Conservation (phyloP, 2,888 invertebrate genomes). For the Mellilla xanthometata region DNA sequence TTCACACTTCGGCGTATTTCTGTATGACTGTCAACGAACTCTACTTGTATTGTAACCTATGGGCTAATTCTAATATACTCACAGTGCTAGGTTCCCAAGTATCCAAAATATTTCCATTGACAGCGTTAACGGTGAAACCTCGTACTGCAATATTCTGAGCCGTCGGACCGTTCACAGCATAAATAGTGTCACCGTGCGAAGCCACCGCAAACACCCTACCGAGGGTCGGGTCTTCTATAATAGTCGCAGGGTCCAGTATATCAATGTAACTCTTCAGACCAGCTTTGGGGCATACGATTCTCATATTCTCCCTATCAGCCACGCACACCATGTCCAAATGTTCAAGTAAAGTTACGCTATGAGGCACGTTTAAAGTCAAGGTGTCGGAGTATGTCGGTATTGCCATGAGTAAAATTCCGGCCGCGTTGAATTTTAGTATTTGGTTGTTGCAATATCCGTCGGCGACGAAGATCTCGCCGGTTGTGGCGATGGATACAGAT, state of each 20-base stretch:
- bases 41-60: no score
- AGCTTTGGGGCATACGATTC: conserved; percentile 95
- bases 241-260: conserved; percentile 85
- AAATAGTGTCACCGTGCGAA: conserved; percentile 89
- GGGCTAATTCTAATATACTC: no score
- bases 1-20: no score
- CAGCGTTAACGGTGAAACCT: conserved; percentile 92
- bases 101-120: conserved; percentile 89
- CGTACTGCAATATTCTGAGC: conserved; percentile 88
- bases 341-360: conserved; percentile 94
- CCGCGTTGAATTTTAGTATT: conserved; percentile 89
- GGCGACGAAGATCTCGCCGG: conserved; percentile 96
- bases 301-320: conserved; percentile 97
- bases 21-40: no score
- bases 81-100: conserved; percentile 90
- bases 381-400: conserved; percentile 86
- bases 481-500: conserved; percentile 92
- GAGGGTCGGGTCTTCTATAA: conserved; percentile 91
- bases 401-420: conserved; percentile 85
- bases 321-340: conserved; percentile 94
- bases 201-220: conserved; percentile 94
- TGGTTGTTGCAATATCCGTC: conserved; percentile 98
- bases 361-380: conserved; percentile 87
- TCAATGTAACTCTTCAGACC: conserved; percentile 87
- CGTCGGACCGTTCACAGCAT: conserved; percentile 92